phyloP scores from a whole-genome alignment of 2,113 vertebrate genomes.

The Piprites chloris region DNA sequence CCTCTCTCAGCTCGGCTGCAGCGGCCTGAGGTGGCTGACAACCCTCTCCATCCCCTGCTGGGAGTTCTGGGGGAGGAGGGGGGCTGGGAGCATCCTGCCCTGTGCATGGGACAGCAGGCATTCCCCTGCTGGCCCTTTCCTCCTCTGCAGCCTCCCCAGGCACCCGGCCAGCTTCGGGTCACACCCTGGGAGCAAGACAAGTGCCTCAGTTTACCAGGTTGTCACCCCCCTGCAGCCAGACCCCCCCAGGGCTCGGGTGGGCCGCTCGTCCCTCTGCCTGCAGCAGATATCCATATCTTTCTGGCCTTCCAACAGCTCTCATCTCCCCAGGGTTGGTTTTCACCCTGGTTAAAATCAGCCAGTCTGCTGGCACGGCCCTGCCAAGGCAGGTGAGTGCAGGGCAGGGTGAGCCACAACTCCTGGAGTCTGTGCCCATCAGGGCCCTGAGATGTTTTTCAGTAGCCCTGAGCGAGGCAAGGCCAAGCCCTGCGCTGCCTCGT shows the following conservation, averaged over 20 bases:
- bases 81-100: neutral
- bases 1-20: neutral
- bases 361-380: neutral
- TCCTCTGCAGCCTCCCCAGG: neutral
- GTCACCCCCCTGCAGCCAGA: too few species aligned
- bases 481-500: neutral
- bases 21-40: neutral
- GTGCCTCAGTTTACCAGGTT: neutral
- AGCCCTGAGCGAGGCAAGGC: neutral
- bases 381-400: neutral
- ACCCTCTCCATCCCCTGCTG: neutral
- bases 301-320: neutral
- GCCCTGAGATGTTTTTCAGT: neutral
- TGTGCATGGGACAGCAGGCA: fast-evolving
- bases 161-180: neutral
- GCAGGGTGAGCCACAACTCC: neutral
- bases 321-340: neutral
- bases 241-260: fast-evolving
- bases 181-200: neutral
- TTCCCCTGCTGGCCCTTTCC: neutral
- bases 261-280: neutral
- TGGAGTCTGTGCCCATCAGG: neutral
- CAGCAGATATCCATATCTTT: neutral
- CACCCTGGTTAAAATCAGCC: neutral
- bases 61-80: neutral